Evolutionary conservation across 2,888 invertebrate genomes (phyloP), one percentile per base, ranked within the genome.

Genomic region (Cyclophora punctaria): DNA sequence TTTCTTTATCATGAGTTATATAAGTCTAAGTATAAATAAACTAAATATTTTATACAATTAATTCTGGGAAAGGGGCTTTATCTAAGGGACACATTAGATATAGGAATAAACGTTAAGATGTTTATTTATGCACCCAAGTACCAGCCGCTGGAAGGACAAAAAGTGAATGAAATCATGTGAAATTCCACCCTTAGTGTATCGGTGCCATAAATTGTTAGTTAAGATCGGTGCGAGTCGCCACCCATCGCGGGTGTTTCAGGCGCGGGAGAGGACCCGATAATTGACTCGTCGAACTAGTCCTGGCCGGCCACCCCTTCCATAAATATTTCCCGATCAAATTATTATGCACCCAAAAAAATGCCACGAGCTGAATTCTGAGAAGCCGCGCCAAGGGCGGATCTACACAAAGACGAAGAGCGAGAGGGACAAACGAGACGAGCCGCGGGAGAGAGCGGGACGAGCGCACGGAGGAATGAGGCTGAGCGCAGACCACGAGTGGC

Each of bases 271-370:
- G 62, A 71, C 61, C 77, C 77, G 83, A 79, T 87, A 87, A 87
- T 88, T 87, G 84, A 86, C 85, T 83, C 80, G 86, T 86, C 73
- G 66, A 73, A 71, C 80, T 69, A 71, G 72, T 73, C 64, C 64
- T 67, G 71, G 75, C 80, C 82, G 79, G 78, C 77, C 82, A 83
- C 82, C 84, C 86, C 79, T 83, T 85, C 85, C 83, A 86, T 85
- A 86, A 87, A 87, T 87, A 87, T 87, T 88, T 85, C 85, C 87
- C 85, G 81, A 88, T 87, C 84, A 85, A 87, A 87, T 87, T 86
- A 86, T 85, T 82, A 84, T 83, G 79, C 80, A 75, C 73, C 73
- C 77, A 79, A 85, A 88, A 87, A 87, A 86, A 83, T 80, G 78
- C 84, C 80, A 83, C 80, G 78, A 84, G 81, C 73, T 73, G 78